Evolutionary conservation across 2,888 invertebrate genomes (phyloP), one percentile per base, ranked within the genome.

Genomic region (Eupithecia vulgata): DNA sequence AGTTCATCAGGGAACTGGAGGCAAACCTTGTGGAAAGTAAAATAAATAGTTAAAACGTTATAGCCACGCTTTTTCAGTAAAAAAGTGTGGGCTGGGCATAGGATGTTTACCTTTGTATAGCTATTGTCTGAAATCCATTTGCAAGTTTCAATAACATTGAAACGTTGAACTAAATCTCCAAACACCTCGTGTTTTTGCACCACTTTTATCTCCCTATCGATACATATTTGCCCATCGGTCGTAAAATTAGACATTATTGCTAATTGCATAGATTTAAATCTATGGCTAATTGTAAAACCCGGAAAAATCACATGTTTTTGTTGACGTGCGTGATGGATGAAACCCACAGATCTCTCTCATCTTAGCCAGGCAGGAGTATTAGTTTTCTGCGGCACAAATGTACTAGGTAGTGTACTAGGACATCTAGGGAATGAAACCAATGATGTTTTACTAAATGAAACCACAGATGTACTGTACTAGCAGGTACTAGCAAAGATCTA

Each of bases 1-100:
- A 98, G 93, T 67, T 96, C 95, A 91, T 99, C 99, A 12, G 99
- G 98, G 90, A 99, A 98, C 94, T 99, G 99, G 62, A 99, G 93
- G 78, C 98, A 98, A 48, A 98, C 96, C 98, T 98, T 83, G 37
- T 72, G 78, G 80, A 37, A 21, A 64, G 61, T 61, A 17, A 61
- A 61, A 61, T 34, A 17, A 61, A 34, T 34, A 10, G 15, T 61
- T 61, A 48, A 8, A 34, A 30, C 30, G 17, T 17, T 61, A 30
- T 30, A 61, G 34, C 15, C 15, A 61, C 15, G 10, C 15, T 2
- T 61, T 34, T 3, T 4, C 2, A 40, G 5, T 61, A 3, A 40
- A 35, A 7, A 34, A n/a, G 8, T 61, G 48, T 52, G 52, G 12
- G 25, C 6, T 52, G 52, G 12, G 25, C 6, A 40, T 0, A 34